phyloP scores from a whole-genome alignment of 2,888 invertebrate species.

The Pristionchus maxplancki region DNA sequence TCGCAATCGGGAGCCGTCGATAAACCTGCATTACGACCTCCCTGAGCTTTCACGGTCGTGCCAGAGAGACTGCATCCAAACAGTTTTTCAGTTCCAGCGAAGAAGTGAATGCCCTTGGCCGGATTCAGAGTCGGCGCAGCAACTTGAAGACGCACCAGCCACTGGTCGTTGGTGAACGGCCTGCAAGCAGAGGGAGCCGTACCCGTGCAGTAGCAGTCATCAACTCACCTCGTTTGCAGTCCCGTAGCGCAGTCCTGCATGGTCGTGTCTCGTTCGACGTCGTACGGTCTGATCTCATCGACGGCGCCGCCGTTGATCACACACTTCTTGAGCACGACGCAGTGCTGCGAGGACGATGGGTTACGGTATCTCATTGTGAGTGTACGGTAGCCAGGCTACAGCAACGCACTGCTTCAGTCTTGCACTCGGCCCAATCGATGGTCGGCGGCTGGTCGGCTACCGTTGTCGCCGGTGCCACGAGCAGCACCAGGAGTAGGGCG shows the following conservation, averaged over 20 bases:
- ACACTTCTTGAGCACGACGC: background rate
- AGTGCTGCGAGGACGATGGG: background rate
- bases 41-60: background rate
- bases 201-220: no score
- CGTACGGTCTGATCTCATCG: background rate
- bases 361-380: no score
- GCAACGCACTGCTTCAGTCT: background rate
- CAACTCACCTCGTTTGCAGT: no score
- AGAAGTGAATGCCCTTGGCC: background rate
- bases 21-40: background rate
- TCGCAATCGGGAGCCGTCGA: no score
- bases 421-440: no score
- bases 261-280: no score
- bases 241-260: no score
- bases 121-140: background rate
- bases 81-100: background rate
- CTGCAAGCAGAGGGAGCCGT: background rate
- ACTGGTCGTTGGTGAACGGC: background rate
- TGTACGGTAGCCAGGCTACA: background rate
- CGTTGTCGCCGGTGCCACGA: background rate
- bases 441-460: background rate
- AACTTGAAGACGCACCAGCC: background rate
- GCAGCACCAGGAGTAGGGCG: no score
- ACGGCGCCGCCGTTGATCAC: background rate
- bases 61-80: background rate